Base-by-base conservation (phyloP, 2,888 invertebrate genomes). In the Cheilosia vernalis region DNA sequence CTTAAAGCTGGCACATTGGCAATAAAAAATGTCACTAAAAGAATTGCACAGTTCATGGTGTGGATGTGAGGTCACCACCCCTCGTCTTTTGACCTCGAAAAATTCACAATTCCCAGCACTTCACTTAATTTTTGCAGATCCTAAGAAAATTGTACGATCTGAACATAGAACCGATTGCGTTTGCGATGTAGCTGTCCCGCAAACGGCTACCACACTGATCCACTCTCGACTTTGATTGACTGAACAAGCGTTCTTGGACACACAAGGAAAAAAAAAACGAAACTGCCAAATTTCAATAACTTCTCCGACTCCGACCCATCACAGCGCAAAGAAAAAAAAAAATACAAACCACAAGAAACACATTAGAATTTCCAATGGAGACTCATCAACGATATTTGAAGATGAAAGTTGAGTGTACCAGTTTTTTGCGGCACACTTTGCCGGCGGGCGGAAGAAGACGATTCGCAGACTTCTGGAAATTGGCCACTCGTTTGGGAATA, bases 1-100 rank as follows among this genome's bases (percentile, higher is more conserved):
- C 90, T 91, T 73, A 92, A 85, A 4, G 89, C 86, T 53, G 44
- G 24, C 10, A 70, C 61, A 42, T 78, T 40, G 42, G 73, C 67
- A 55, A 76, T 17, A 47, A 86, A 27, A 19, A 87, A 33, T 33
- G 53, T 86, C 88, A 88, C 72, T 67, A 84, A 76, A 78, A 87
- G 72, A 87, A 81, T 64, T 84, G 76, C 88, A 86, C 67, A 82
- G 60, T 69, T 76, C 87, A 82, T 78, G 21, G 40, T 81, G 47
- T 82, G 37, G 53, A 49, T 56, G 66, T 56, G 73, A 78, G 73
- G 64, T 80, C 70, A 63, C 51, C 87, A 87, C 61, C 80, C 44
- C 60, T 53, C 76, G 74, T 40, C 64, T 55, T 77, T 84, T 87
- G 80, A 87, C 72, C 61, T 58, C 76, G 66, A 78, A 37, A 69